Evolutionary conservation across 2,797 vertebrate genomes (phyloP), one percentile per base, ranked within the genome.

Genomic region (Sciurus carolinensis): DNA sequence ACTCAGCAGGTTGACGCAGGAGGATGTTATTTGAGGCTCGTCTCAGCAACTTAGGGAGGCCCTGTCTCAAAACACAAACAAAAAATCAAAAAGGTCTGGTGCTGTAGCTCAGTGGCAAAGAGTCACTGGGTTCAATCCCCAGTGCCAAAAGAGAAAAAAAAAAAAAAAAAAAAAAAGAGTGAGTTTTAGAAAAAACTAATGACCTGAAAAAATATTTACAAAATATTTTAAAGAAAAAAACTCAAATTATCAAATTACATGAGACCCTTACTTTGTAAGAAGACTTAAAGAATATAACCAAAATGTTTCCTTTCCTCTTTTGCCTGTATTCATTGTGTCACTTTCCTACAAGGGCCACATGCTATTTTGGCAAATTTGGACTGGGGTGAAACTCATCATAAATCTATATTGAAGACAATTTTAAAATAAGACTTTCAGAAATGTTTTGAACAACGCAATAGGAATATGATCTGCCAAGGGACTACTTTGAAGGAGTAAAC

Each of bases 381-480:
- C 64, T 77, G 5, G n/a, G 26, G 36, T 11, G 69, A 87, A 69
- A 82, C 52, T 77, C 64, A 22, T 87, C 26, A 79, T 96, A 66
- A 88, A 66, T 81, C 44, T 57, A 66, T 33, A n/a, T 10, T n/a
- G 42, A 87, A 90, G 59, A 50, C 47, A 39, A 50, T 71, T 86
- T 93, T 93, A 82, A 82, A 57, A 71, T 66, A 77, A 17, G 54
- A 71, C 20, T 87, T 92, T 76, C 44, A 30, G 81, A 87, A 93
- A 30, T 59, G 12, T 86, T 89, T 83, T 90, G 44, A 64, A 22
- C 54, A 72, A 50, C 77, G 20, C 15, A 47, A 87, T 95, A 87
- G 71, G 71, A 95, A 47, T 17, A 64, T 86, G 42, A 64, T 14
- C 12, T 87, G 59, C 0, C 12, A 50, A 75, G 30, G 24, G 39